These are phyloP conservation scores for Vespertilio murinus DNA, from an alignment of 2,797 vertebrate genomes.

Conservation along the genomic window DNA sequence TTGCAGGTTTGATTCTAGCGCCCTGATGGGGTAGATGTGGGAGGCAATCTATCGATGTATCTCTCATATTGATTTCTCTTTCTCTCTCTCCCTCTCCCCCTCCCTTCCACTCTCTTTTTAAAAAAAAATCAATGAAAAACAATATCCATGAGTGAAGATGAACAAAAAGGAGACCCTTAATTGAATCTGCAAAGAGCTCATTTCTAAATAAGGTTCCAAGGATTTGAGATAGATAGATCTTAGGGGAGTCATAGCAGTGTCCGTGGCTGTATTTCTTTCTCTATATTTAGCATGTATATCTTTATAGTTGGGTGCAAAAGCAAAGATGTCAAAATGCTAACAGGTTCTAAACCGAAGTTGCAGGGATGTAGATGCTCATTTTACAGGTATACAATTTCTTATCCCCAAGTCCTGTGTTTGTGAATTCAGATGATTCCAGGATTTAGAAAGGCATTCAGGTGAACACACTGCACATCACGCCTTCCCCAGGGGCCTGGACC, in stretches of 20 bases:
- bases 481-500: neutral
- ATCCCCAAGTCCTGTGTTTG: neutral
- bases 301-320: neutral
- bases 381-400: neutral
- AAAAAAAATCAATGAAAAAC: no score
- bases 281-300: neutral
- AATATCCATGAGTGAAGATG: no score
- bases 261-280: neutral
- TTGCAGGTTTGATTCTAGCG: no score
- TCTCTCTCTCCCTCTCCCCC: no score
- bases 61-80: no score
- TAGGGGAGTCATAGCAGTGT: neutral
- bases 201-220: neutral
- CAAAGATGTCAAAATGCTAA: neutral
- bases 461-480: rapidly evolving
- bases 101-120: no score
- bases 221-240: neutral
- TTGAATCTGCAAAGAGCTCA: neutral
- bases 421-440: neutral
- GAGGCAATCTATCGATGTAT: no score
- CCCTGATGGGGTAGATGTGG: no score
- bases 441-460: neutral
- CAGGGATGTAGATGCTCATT: neutral
- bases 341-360: neutral
- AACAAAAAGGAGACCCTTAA: neutral